phyloP scores from a whole-genome alignment of 2,113 vertebrate species.

The Tylochromis polylepis region DNA sequence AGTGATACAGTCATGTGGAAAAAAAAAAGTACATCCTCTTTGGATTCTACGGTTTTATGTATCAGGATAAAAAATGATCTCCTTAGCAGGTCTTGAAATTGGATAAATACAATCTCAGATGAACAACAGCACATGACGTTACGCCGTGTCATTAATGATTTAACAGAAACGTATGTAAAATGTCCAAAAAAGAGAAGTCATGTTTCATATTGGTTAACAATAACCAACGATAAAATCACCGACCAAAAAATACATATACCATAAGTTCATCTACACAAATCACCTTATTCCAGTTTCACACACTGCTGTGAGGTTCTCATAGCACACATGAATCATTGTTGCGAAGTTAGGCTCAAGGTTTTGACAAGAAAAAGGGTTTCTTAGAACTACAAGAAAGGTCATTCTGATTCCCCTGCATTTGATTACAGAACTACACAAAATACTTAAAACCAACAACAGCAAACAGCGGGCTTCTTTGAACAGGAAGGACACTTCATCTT shows the following conservation, averaged over 20 bases:
- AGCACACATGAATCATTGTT: background rate
- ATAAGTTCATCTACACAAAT: too few relatives aligned
- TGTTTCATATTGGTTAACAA: too few relatives aligned
- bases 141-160: too few relatives aligned
- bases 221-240: too few relatives aligned
- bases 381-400: accelerated
- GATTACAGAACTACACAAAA: background rate
- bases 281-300: background rate
- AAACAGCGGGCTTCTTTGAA: background rate
- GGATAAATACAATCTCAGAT: too few relatives aligned
- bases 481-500: background rate
- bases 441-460: background rate
- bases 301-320: background rate
- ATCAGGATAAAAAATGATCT: background rate
- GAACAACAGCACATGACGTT: background rate
- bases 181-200: too few relatives aligned
- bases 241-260: too few relatives aligned
- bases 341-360: background rate
- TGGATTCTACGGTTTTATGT: background rate
- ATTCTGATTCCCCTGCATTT: background rate
- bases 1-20: background rate
- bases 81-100: background rate
- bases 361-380: background rate
- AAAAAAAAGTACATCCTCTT: background rate
- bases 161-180: too few relatives aligned